phyloP scores from a whole-genome alignment of 2,888 invertebrate species.

The Gari tellinella region DNA sequence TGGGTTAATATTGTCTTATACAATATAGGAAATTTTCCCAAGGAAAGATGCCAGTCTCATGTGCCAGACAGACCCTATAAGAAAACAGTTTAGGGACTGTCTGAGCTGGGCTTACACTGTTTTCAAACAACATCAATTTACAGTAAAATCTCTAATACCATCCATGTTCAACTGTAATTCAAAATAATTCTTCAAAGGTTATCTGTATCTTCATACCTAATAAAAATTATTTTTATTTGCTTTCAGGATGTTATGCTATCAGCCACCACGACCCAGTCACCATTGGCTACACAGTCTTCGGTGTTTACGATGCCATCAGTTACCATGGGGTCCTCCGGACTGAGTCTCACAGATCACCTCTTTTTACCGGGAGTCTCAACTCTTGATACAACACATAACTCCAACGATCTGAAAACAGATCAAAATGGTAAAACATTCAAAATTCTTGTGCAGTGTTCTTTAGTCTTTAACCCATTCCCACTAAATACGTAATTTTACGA shows the following conservation, averaged over 20 bases:
- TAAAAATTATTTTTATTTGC: too few species aligned
- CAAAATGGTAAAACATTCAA: conserved; percentile 65
- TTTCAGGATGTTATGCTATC: conserved; percentile 84
- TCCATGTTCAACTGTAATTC: too few species aligned
- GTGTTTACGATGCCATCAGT: conserved; percentile 81
- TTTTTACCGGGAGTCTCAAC: conserved; percentile 79
- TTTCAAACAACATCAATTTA: too few species aligned
- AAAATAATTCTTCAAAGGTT: too few species aligned
- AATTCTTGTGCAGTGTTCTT: neutral
- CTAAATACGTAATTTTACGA: neutral
- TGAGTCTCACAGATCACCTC: conserved; percentile 78
- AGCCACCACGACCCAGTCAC: conserved; percentile 83
- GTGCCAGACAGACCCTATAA: too few species aligned
- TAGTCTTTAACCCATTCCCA: conserved; percentile 1
- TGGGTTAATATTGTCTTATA: too few species aligned
- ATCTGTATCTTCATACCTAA: too few species aligned
- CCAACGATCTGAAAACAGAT: conserved; percentile 66
- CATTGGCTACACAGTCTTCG: conserved; percentile 80
- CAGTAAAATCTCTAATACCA: too few species aligned
- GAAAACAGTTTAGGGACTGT: too few species aligned
- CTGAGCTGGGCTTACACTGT: too few species aligned
- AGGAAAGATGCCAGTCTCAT: too few species aligned
- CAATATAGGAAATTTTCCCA: too few species aligned
- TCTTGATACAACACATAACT: conserved; percentile 69
- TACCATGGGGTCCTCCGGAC: conserved; percentile 75